phyloP scores from a whole-genome alignment of 2,888 invertebrate genomes.

The Torymus auratus region DNA sequence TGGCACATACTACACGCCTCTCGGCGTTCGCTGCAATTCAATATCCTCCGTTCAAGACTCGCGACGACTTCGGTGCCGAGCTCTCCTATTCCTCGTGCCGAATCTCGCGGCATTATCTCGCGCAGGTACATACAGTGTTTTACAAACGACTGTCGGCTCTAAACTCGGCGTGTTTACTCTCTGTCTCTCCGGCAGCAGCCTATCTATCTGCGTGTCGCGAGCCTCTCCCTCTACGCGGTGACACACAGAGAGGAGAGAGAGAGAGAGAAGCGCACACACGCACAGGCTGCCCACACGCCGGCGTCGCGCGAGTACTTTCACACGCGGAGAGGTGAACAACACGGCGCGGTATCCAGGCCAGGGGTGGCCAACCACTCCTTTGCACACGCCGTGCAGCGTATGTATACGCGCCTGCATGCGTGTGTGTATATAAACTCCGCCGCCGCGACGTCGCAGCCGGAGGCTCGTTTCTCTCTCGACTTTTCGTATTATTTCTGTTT shows the following conservation, averaged over 20 bases:
- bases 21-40: neutral
- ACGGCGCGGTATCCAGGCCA: conserved; percentile 74
- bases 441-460: no score
- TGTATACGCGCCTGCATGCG: no score
- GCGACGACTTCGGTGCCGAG: neutral
- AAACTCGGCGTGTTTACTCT: conserved; percentile 17
- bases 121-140: neutral
- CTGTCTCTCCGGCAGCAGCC: neutral
- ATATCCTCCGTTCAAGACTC: neutral
- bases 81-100: neutral
- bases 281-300: conserved; percentile 6
- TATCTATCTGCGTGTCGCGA: neutral
- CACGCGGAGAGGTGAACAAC: conserved; percentile 73
- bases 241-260: neutral
- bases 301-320: conserved; percentile 69
- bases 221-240: neutral
- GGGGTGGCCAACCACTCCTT: conserved; percentile 73
- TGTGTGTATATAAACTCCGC: no score
- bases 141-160: neutral
- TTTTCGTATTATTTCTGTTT: conserved; percentile 1
- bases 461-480: no score
- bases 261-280: conserved; percentile 12
- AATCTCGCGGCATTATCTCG: neutral
- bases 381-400: neutral
- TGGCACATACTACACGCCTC: neutral